Percentiles rank a stretch among this genome's conserved stretches.
These are phyloP conservation scores for Callinectes sapidus DNA, from an alignment of 2,888 invertebrate species.

Conservation along the genomic window DNA sequence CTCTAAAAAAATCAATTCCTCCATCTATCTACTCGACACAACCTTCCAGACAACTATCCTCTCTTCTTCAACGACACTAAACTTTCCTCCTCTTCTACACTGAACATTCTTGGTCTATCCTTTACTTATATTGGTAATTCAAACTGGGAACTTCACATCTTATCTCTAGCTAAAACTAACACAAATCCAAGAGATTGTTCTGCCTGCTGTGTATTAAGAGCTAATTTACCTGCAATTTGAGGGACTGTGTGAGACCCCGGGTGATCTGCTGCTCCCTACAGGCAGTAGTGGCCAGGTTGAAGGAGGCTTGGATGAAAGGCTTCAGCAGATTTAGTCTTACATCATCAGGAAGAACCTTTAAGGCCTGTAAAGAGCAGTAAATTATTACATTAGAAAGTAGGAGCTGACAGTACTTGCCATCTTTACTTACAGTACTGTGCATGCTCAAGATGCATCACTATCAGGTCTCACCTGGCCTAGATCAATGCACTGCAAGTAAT, in stretches of 20 bases:
- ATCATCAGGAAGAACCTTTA: slow-evolving; percentile 87
- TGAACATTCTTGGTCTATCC: too few species aligned
- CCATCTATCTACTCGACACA: too few species aligned
- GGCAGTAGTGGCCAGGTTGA: slow-evolving; percentile 85
- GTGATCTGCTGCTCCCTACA: slow-evolving; percentile 86
- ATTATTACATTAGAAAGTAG: background rate
- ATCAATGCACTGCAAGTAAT: slow-evolving; percentile 89
- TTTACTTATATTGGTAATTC: too few species aligned
- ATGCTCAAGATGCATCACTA: background rate
- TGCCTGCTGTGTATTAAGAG: background rate
- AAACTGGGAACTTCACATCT: too few species aligned
- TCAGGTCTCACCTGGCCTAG: slow-evolving; percentile 82
- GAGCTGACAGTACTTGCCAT: too few species aligned
- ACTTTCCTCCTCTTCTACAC: too few species aligned
- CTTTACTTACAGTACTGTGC: too few species aligned
- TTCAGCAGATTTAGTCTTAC: slow-evolving; percentile 87
- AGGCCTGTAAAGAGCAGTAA: slow-evolving; percentile 78
- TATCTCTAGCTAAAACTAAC: too few species aligned
- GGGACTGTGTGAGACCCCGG: slow-evolving; percentile 89
- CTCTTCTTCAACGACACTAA: too few species aligned
- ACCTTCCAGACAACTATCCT: too few species aligned
- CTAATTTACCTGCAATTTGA: slow-evolving; percentile 84
- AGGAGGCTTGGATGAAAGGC: slow-evolving; percentile 86
- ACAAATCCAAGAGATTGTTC: background rate
- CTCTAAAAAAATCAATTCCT: too few species aligned